Base-by-base conservation (phyloP, 2,113 vertebrate species). In the Laticauda laticaudata region DNA sequence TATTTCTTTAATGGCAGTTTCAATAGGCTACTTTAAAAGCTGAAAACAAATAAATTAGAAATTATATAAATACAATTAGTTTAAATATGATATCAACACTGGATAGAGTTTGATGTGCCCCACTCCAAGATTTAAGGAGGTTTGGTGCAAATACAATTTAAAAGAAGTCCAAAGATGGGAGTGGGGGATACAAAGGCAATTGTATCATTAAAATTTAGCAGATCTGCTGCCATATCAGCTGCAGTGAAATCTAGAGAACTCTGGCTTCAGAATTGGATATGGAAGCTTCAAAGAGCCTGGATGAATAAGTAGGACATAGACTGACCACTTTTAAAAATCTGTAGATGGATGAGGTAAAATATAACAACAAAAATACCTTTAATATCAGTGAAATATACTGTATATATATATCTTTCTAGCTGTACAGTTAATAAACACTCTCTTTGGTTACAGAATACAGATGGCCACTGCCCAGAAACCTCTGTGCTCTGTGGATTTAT, bases 401-500 rank as follows among this genome's bases (percentile, higher is more conserved):
- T 8, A 26, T 9, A 86, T 9, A 86, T 26, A 87, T 54, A 54
- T 29, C 14, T 51, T 53, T 54, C 48, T 18, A 45, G 3, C 10
- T 91, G 14, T 45, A 34, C 18, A 11, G 2, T 92, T 95, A 91
- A 96, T 11, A 6, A 15, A 39, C 23, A 0, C 43, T 93, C 95
- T 96, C 86, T 94, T 92, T 91, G 57, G 55, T 93, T 87, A 0
- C 94, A 99, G 99, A 98, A 91, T 99, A 99, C 34, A 95, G 95
- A 4, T 99, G 99, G 99, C 99, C 99, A 69, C 97, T 99, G 15
- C 99, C 99, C 1, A 97, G 96, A 14, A 97, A 98, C 92, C 97
- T 99, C 18, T 99, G 99, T 56, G 98, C 98, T 0, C 93, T 99
- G 92, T 99, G 99, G 99, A 99, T 99, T 96, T 99, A 99, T 97